Conservation (phyloP, 2,113 vertebrate genomes). For the Macrotus californicus region DNA sequence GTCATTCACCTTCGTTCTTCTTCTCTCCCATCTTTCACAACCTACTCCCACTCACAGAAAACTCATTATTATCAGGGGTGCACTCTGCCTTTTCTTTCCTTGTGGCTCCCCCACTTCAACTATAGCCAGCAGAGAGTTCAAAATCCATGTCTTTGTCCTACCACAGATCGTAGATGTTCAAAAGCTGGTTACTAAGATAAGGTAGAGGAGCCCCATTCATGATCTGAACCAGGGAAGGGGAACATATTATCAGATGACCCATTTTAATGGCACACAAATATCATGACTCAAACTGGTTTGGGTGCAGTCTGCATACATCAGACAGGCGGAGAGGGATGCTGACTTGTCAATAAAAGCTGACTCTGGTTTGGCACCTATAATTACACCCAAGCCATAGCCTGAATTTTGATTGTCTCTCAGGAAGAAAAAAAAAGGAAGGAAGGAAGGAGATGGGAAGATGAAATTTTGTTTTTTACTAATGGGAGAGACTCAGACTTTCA, state of each 20-base stretch:
- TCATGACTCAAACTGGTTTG: slow-evolving; percentile 47
- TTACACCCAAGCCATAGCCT: slow-evolving; percentile 36
- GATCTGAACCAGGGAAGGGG: slow-evolving; percentile 43
- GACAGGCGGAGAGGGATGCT: slow-evolving; percentile 27
- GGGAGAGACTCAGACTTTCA: neutral
- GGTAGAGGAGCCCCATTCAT: neutral
- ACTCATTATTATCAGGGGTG: neutral
- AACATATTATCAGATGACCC: slow-evolving; percentile 48
- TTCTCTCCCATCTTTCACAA: neutral
- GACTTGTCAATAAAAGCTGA: slow-evolving; percentile 44
- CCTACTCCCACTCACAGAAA: neutral
- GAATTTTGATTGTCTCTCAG: slow-evolving; percentile 12
- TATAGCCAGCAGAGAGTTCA: neutral
- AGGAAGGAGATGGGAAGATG: neutral
- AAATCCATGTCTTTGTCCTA: neutral
- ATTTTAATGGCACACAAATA: slow-evolving; percentile 52
- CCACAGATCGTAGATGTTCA: neutral
- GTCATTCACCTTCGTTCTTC: neutral
- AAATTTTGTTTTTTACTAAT: neutral
- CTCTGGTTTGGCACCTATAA: slow-evolving; percentile 45
- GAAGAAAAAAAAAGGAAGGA: neutral
- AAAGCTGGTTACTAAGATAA: slow-evolving; percentile 18
- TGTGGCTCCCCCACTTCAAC: neutral
- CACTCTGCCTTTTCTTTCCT: neutral
- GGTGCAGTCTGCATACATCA: neutral